These are phyloP conservation scores for Galeruca laticollis DNA, from an alignment of 2,888 invertebrate genomes.

Conservation along the genomic window DNA sequence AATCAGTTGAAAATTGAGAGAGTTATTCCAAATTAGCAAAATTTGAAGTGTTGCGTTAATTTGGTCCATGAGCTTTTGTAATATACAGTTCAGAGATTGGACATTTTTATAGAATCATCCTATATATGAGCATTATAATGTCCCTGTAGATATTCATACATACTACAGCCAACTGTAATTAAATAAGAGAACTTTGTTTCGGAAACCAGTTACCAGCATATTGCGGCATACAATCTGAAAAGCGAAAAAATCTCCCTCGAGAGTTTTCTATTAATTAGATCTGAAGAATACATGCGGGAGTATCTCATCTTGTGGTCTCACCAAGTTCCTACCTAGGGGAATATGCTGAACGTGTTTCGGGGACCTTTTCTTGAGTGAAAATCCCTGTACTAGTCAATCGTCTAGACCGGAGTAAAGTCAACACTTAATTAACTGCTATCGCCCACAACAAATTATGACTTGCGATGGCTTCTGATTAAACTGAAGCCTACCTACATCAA, in stretches of 20 bases:
- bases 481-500: background rate
- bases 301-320: constrained; percentile 36
- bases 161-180: too few species aligned
- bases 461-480: background rate
- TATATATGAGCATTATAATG: too few species aligned
- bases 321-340: constrained; percentile 32
- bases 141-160: too few species aligned
- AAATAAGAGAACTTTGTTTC: background rate
- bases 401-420: constrained; percentile 33
- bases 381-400: constrained; percentile 43
- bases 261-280: constrained; percentile 25
- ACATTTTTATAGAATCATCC: too few species aligned
- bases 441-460: constrained; percentile 10
- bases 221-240: background rate
- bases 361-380: constrained; percentile 39
- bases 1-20: too few species aligned
- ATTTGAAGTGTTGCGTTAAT: too few species aligned
- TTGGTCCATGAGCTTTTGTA: too few species aligned
- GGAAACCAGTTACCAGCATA: background rate
- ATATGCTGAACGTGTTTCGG: constrained; percentile 35
- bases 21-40: too few species aligned
- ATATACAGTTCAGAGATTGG: too few species aligned
- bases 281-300: constrained; percentile 33
- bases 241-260: background rate
- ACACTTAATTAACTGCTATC: constrained; percentile 34